Base-by-base conservation (phyloP, 2,888 invertebrate species). In the Ectropis crepuscularia region DNA sequence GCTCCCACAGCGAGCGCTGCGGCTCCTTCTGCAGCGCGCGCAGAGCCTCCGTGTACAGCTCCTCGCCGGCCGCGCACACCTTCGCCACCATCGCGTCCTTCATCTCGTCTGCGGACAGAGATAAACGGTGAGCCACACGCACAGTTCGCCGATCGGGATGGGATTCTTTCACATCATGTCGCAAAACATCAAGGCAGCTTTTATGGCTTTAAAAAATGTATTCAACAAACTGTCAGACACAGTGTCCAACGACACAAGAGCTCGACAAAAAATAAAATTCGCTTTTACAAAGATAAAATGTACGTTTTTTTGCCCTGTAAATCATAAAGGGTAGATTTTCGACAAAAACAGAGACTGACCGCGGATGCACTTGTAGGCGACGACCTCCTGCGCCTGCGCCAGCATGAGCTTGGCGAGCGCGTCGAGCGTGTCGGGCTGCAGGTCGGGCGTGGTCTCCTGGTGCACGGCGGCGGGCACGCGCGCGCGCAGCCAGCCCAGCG, bases 381-480 rank as follows among this genome's bases (percentile, higher is more conserved):
- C 97, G 71, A 98, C 96, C 92, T 99, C 99, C 90, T 99, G 99
- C 7, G 98, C 99, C 91, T 99, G 99, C 11, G 99, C 99, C 51
- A 99, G 92, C 98, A 99, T 99, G 54, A 99, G 91, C 53, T 96
- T 94, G 57, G 96, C 94, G 36, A 99, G 93, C 42, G 98, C 98
- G 63, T 95, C 94, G 58, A 99, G 94, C 28, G 98, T 97, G 79
- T 99, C 99, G 5, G 98, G 97, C 85, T 95, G 95, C 75, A 99
- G 94, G 93, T 99, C 99, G 6, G 98, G 98, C 5, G 99, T 99
- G 37, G 99, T 97, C 81, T 99, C 99, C 84, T 97, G 97, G 77
- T 98, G 98, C 76, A 99, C 96, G 8, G 97, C 95, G 74, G 95
- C 90, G 93, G 97, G 95, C 8, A 97, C 95, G 72, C 95, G 95